phyloP scores from a whole-genome alignment of 1,140 invertebrate genomes.

The Drosophila busckii region DNA sequence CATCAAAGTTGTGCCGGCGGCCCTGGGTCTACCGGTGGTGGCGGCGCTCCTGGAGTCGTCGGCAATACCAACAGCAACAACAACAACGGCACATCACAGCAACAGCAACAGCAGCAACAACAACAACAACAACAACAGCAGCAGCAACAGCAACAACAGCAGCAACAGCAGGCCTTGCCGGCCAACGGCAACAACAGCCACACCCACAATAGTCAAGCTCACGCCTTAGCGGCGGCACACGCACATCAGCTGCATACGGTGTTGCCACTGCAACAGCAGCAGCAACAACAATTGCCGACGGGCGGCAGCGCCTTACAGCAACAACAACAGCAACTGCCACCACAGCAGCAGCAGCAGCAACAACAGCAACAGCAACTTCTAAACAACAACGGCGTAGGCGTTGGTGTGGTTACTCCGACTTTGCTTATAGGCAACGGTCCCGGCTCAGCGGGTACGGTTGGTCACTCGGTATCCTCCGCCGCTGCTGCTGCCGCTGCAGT shows the following conservation, averaged over 20 bases:
- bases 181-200: slow-evolving; percentile 20
- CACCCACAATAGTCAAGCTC: slow-evolving; percentile 51
- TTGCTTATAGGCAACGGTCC: slow-evolving; percentile 63
- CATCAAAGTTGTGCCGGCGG: slow-evolving; percentile 79
- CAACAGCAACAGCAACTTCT: slow-evolving; percentile 29
- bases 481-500: slow-evolving; percentile 64
- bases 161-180: slow-evolving; percentile 40
- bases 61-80: slow-evolving; percentile 52
- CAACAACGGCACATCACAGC: slow-evolving; percentile 12
- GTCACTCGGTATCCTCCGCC: slow-evolving; percentile 74
- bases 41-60: slow-evolving; percentile 78
- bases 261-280: slow-evolving; percentile 43
- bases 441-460: slow-evolving; percentile 75
- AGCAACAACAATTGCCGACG: slow-evolving; percentile 29
- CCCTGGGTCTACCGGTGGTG: slow-evolving; percentile 78
- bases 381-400: slow-evolving; percentile 30
- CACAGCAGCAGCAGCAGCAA: slow-evolving; percentile 39
- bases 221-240: slow-evolving; percentile 52
- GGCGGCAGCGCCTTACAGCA: slow-evolving; percentile 40
- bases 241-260: slow-evolving; percentile 73
- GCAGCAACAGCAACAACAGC: slow-evolving; percentile 26
- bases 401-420: slow-evolving; percentile 39
- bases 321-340: slow-evolving; percentile 56
- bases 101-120: slow-evolving; percentile 21
- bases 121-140: slow-evolving; percentile 20